phyloP scores from a whole-genome alignment of 2,797 vertebrate species.

The Labeo calbasu region DNA sequence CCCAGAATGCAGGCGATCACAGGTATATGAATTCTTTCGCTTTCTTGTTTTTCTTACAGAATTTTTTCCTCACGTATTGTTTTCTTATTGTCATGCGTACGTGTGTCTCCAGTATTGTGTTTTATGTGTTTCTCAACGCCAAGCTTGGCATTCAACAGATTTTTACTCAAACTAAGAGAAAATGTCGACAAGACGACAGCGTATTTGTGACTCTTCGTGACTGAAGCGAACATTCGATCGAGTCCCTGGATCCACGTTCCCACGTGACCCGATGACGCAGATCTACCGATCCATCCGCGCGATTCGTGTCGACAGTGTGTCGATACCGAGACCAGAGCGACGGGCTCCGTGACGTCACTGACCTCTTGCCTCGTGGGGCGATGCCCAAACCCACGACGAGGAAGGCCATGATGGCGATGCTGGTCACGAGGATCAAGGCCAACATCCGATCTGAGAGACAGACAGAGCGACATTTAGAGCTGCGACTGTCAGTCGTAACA shows the following conservation, averaged over 20 bases:
- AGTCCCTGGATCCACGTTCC: neutral
- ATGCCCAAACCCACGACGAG: conserved; percentile 70
- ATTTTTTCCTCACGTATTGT: neutral
- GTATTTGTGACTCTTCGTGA: neutral
- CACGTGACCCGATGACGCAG: neutral
- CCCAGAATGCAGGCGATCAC: neutral
- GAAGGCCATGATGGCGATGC: conserved; percentile 64
- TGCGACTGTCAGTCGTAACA: neutral
- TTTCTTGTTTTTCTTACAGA: neutral
- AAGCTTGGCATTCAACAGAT: neutral
- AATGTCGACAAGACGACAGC: neutral
- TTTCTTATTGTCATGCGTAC: no score
- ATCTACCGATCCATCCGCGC: neutral
- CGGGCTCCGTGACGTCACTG: neutral
- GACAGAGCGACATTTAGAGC: conserved; percentile 1
- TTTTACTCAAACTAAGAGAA: neutral
- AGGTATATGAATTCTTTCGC: neutral
- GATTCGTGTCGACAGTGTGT: neutral
- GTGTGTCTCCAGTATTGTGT: neutral
- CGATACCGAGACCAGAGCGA: neutral
- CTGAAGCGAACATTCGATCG: neutral
- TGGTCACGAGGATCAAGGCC: conserved; percentile 69
- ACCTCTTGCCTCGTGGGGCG: conserved; percentile 77
- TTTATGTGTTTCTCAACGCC: neutral
- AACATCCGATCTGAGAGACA: conserved; percentile 71